Conservation (phyloP, 2,113 vertebrate genomes). For the Numida meleagris region DNA sequence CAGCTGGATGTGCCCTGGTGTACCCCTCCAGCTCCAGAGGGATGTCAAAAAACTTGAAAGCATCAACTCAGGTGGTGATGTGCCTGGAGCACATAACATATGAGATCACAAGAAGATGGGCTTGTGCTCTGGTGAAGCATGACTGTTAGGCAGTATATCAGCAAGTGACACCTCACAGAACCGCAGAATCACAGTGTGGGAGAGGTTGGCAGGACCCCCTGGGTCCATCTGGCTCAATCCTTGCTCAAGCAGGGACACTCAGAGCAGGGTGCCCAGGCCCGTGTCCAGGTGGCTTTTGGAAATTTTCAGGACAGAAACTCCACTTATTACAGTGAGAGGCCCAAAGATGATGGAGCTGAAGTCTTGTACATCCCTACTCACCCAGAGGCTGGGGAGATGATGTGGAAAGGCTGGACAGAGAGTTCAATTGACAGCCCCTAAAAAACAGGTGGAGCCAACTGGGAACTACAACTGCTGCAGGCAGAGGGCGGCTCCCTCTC, state of each 20-base stretch:
- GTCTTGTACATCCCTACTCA: not conserved
- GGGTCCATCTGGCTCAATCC: not conserved
- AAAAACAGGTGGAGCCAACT: not conserved
- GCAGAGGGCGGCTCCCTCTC: not conserved
- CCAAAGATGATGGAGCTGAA: not conserved
- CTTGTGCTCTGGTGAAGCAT: not conserved
- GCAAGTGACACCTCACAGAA: not conserved
- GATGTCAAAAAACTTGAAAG: not conserved
- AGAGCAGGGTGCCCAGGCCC: not conserved
- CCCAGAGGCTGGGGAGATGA: not conserved
- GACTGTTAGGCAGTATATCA: not conserved
- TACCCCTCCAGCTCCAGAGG: not conserved
- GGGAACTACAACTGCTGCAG: not conserved
- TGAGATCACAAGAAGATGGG: not conserved
- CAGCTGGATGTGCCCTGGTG: not conserved
- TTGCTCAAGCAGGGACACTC: not conserved
- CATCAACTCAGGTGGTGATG: not conserved
- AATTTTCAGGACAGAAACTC: not conserved
- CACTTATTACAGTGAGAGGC: not conserved
- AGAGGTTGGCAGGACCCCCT: not conserved
- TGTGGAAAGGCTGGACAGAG: not conserved
- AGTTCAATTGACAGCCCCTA: not conserved
- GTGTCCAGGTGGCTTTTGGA: not conserved
- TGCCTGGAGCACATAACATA: not conserved
- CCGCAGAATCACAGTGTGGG: not conserved